Conservation (phyloP, 1,140 invertebrate genomes). For the Papilio xuthus region DNA sequence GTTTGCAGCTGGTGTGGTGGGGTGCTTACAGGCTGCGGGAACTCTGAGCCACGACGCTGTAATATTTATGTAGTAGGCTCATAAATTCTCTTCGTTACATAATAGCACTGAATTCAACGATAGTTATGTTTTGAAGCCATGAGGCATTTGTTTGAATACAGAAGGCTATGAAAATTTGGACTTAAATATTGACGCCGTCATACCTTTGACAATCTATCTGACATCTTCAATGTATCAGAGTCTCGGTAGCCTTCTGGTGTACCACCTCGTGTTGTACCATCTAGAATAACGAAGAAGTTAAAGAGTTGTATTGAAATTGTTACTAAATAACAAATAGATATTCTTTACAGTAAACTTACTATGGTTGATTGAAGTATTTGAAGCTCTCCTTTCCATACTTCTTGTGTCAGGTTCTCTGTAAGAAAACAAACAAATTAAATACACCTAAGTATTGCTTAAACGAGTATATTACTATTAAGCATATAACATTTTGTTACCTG, state of each 20-base stretch:
- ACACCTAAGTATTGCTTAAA: background rate
- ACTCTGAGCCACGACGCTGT: slow-evolving; percentile 74
- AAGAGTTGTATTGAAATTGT: background rate
- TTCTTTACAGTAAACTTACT: slow-evolving; percentile 47
- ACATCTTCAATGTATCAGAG: slow-evolving; percentile 69
- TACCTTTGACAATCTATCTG: slow-evolving; percentile 68
- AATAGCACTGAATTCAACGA: too few relatives aligned
- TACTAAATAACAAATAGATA: background rate
- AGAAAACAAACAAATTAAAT: slow-evolving; percentile 27
- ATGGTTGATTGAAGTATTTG: slow-evolving; percentile 73
- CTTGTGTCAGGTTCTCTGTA: slow-evolving; percentile 64
- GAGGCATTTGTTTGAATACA: too few relatives aligned
- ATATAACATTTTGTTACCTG: slow-evolving; percentile 47
- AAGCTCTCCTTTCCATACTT: slow-evolving; percentile 68
- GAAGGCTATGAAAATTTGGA: background rate
- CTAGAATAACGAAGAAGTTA: slow-evolving; percentile 44
- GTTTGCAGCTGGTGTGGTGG: slow-evolving; percentile 64
- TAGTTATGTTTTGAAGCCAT: too few relatives aligned
- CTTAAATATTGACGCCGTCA: slow-evolving; percentile 19
- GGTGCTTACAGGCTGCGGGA: slow-evolving; percentile 73
- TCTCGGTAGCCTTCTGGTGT: slow-evolving; percentile 75
- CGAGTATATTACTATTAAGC: too few relatives aligned
- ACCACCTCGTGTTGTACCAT: slow-evolving; percentile 57
- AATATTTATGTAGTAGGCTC: too few relatives aligned
- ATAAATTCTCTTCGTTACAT: too few relatives aligned